Percentiles rank a stretch among this genome's conserved stretches.
These are phyloP conservation scores for Microctonus brassicae DNA, from an alignment of 2,888 invertebrate genomes.

Conservation along the genomic window DNA sequence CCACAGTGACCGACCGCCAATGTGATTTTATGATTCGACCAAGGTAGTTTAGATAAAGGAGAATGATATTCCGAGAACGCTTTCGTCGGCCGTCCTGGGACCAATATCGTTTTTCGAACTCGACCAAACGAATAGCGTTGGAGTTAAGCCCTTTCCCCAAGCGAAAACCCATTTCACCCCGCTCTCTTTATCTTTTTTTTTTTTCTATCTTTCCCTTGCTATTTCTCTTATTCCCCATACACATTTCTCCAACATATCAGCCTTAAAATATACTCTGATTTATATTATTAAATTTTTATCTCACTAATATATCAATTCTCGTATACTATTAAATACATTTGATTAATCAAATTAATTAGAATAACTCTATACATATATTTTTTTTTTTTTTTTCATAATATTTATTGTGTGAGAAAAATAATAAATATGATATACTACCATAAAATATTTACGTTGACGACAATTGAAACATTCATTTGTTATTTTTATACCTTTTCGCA, in stretches of 20 bases:
- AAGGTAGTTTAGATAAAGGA: slow-evolving; percentile 55
- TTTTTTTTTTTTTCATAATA: too few species aligned
- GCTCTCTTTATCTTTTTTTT: slow-evolving; percentile 22
- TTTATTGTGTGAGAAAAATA: too few species aligned
- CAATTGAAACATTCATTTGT: slow-evolving; percentile 5
- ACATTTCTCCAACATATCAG: not conserved
- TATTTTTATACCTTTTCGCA: not conserved
- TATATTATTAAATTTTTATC: not conserved
- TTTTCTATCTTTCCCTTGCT: slow-evolving; percentile 25
- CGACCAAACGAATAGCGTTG: slow-evolving; percentile 42
- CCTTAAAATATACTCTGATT: not conserved
- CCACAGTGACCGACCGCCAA: not conserved
- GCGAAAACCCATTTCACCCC: slow-evolving; percentile 37
- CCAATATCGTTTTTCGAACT: slow-evolving; percentile 46
- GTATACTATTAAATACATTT: too few species aligned
- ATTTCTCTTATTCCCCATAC: slow-evolving; percentile 15
- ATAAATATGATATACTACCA: not conserved
- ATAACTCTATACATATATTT: too few species aligned
- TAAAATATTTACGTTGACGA: not conserved
- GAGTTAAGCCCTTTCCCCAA: slow-evolving; percentile 40
- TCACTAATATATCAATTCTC: not conserved
- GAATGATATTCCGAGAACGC: slow-evolving; percentile 51
- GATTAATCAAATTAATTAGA: too few species aligned
- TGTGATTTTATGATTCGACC: slow-evolving; percentile 48
- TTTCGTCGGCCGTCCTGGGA: slow-evolving; percentile 49